Evolutionary conservation across 2,113 vertebrate species (phyloP), one percentile per base, ranked within the genome.

Genomic region (Corydoras maculifer): DNA sequence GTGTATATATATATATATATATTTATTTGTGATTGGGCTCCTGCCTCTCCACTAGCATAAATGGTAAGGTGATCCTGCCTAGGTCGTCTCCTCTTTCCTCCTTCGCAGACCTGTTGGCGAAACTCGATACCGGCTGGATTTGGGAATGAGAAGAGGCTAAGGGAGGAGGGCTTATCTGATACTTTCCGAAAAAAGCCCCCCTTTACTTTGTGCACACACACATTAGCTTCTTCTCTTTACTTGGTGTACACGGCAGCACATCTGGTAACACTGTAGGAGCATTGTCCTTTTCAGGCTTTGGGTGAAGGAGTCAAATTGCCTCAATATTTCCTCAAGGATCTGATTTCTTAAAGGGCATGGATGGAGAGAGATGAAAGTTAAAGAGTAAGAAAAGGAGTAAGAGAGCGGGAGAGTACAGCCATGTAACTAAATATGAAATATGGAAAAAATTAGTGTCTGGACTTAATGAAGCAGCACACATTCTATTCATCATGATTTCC

Each of bases 221-320:
- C 86, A 85, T 87, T 82, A 81, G 88, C 91, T 90, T 90, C 81
- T 88, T 81, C 86, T 87, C 81, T 85, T 91, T 90, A 91, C 91
- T 91, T 93, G 93, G 58, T 53, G 69, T 75, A 70, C 63, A 73
- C 94, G 93, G 94, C 92, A 92, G 89, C 94, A 96, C 93, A 96
- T 98, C 91, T 97, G 94, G 92, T 94, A 93, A 93, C 88, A 94
- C 94, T 96, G 94, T 93, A 92, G 93, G 87, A 90, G 92, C 93
- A 93, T 70, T 98, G 93, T 97, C 92, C 91, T 94, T 92, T 91
- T 85, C 86, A 89, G 81, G 87, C 83, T 91, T 89, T 88, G 89
- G 88, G 84, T 82, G 68, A 80, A 82, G 90, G 85, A 80, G 87
- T 97, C 90, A 9, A 86, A 84, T 93, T 94, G 89, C 94, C 91